Base-by-base conservation (phyloP, 2,797 vertebrate species). In the Lophius americanus region DNA sequence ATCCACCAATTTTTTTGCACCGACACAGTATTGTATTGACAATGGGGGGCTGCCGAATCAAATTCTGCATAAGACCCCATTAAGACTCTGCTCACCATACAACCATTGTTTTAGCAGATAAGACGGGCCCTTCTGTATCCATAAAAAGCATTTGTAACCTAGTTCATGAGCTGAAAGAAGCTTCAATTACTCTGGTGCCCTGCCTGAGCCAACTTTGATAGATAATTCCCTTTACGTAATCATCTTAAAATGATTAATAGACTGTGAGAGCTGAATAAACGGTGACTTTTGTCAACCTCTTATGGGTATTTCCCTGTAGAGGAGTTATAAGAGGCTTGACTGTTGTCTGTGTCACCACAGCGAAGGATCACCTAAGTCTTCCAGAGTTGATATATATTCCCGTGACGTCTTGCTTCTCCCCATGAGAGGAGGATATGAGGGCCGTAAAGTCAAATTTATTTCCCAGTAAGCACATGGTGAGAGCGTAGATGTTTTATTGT, bases 161-260 rank as follows among this genome's bases (percentile, higher is more conserved):
- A 78, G 60, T 75, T 70, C 52, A 56, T 72, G 41, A 0, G 37
- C 52, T 44, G 71, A 79, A 75, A 73, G 70, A 73, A 77, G 53
- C 65, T 81, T 50, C 76, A 82, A 78, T 86, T 76, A 78, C 76
- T 67, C 75, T 55, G 68, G 82, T 44, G 89, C 77, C 79, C 79
- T 50, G 76, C 66, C 78, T 73, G 64, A 76, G 79, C 72, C 67
- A 75, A 63, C 64, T 84, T 69, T 56, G 70, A 88, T 76, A 75
- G 84, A 87, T 89, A 88, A 91, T 73, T 84, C 76, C 70, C 61
- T 66, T 87, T 88, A 88, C 43, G 70, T 85, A 88, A 89, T 55
- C 83, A 80, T 91, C 84, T 89, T 89, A 89, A 89, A 65, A 58
- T 87, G 86, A 91, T 91, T 89, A 91, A 88, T 79, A 82, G 65